A percentile compares a stretch with the other conserved stretches of the same genome.
Conservation (phyloP, 1,140 invertebrate species). For the Thaumetopoea pityocampa region DNA sequence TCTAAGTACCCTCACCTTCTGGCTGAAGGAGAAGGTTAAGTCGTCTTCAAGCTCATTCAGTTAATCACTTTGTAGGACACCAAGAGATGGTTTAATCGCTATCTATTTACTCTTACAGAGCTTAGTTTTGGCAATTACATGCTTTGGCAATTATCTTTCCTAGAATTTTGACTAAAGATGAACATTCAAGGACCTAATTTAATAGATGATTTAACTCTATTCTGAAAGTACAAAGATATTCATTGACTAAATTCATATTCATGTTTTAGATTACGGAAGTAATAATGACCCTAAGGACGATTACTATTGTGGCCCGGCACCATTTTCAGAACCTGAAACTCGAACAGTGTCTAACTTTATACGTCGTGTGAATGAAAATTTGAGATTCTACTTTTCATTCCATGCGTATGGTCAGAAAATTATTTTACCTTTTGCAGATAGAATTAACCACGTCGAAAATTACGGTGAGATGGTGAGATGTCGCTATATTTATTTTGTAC, state of each 20-base stretch:
- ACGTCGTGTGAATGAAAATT: conserved; percentile 17
- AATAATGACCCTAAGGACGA: conserved; percentile 80
- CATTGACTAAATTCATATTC: background rate
- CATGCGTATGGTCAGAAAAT: conserved; percentile 71
- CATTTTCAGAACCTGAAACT: conserved; percentile 88
- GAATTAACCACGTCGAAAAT: conserved; percentile 49
- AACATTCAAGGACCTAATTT: too few species aligned
- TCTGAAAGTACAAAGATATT: too few species aligned
- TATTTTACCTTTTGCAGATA: conserved; percentile 56
- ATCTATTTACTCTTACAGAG: too few species aligned
- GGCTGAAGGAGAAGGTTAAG: too few species aligned
- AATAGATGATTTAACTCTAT: too few species aligned
- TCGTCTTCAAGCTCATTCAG: too few species aligned
- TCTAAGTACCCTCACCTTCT: too few species aligned
- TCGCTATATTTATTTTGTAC: background rate
- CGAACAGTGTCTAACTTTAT: conserved; percentile 75
- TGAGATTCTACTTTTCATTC: conserved; percentile 76
- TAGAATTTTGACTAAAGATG: too few species aligned
- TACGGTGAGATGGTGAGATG: conserved; percentile 49
- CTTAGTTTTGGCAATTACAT: too few species aligned
- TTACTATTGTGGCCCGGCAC: conserved; percentile 80
- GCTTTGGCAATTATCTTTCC: too few species aligned
- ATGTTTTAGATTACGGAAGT: conserved; percentile 55
- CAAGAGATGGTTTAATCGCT: too few species aligned
- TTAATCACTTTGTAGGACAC: too few species aligned